Evolutionary conservation across 2,888 invertebrate genomes (phyloP), one percentile per base, ranked within the genome.

Genomic region (Aleiodes testaceus): DNA sequence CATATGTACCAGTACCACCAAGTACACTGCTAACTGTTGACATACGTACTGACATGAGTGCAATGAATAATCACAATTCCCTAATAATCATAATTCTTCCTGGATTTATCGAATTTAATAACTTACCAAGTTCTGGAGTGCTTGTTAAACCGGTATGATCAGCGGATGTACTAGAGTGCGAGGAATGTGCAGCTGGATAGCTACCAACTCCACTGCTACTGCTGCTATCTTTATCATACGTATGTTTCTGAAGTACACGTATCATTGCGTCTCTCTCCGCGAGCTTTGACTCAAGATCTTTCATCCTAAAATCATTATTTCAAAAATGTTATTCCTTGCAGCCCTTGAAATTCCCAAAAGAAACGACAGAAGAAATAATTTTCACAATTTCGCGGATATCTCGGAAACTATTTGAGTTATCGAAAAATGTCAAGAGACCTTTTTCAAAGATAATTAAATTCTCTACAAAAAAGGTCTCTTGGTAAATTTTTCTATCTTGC

Each of bases 221-320:
- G 36, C 89, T 89, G 80, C 92, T 92, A 66, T 93, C 93, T 77
- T 92, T 92, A 81, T 93, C 93, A 68, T 91, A 91, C 0, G 93
- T 93, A 84, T 94, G 94, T 79, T 94, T 94, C 88, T 96, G 95
- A 50, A 96, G 89, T 20, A 96, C 95, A 79, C 94, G 92, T 79
- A 97, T 95, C 94, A 97, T 95, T 0, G 96, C 96, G 84, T 97
- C 96, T 70, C 94, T 92, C 85, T 97, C 96, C 0, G 95, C 95
- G 70, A 97, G 90, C 84, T 95, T 95, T 3, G 95, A 95, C 87
- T 97, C 96, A 75, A 95, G 88, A 87, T 95, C 95, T 86, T 96
- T 96, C 79, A 95, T 91, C 83, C 93, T 93, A 36, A 65, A 36
- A 45, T 63, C 63, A 59, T n/a, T 9, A 26, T 53, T 49, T 12